Evolutionary conservation across 2,888 invertebrate species (phyloP).

Genomic region (Eugnorisma glareosa): DNA sequence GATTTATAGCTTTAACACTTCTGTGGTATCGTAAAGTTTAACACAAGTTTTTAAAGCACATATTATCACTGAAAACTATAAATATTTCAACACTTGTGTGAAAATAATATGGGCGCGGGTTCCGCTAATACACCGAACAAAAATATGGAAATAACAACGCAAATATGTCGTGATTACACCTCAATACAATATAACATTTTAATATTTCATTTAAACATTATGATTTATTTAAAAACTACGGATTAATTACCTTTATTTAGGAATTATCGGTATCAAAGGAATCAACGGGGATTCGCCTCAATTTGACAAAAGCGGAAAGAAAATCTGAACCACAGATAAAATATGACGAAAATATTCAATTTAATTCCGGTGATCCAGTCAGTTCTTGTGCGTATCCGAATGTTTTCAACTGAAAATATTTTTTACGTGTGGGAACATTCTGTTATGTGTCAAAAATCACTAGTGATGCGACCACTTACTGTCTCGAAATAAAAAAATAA

Average conservation of each 20-base stretch:
- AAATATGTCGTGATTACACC: conserved; percentile 37
- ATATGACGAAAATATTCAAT: not conserved
- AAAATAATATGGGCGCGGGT: conserved; percentile 59
- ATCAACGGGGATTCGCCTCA: conserved; percentile 65
- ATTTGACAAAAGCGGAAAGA: conserved; percentile 68
- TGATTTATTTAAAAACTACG: conserved; percentile 71
- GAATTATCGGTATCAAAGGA: conserved; percentile 59
- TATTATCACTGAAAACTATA: conserved; percentile 38
- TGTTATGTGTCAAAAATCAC: conserved; percentile 9
- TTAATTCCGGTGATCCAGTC: not conserved
- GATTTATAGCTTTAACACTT: not conserved
- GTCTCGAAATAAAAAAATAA: conserved; percentile 1
- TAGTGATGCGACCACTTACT: not conserved
- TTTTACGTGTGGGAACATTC: conserved; percentile 32
- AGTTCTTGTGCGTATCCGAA: conserved; percentile 46
- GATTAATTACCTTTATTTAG: conserved; percentile 79
- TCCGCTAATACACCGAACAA: conserved; percentile 42
- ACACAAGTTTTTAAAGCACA: not conserved
- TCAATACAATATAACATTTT: conserved; percentile 33
- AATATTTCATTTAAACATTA: conserved; percentile 52
- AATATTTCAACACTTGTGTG: conserved; percentile 52
- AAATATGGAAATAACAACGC: conserved; percentile 59
- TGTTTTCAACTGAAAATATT: not conserved
- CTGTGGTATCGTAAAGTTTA: not conserved
- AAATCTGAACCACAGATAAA: conserved; percentile 46